phyloP scores from a whole-genome alignment of 92 coral and sea anemone species.

The Epizoanthus ramosus region DNA sequence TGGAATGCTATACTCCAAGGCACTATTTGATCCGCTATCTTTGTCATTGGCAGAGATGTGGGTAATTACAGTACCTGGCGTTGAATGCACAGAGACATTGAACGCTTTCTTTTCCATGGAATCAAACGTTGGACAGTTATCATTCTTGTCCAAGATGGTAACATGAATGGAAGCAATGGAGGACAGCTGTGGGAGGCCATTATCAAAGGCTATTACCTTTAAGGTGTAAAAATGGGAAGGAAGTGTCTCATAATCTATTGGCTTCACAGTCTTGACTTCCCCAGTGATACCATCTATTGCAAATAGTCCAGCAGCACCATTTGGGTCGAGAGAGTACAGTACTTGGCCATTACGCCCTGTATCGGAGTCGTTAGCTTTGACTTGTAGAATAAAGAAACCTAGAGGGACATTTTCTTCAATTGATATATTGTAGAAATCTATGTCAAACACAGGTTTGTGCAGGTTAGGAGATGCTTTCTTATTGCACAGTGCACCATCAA shows the following conservation, averaged over 20 bases:
- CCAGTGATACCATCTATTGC: constrained; percentile 64
- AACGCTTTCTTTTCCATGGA: constrained; percentile 1
- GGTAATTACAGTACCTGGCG: constrained; percentile 40
- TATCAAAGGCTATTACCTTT: constrained; percentile 60
- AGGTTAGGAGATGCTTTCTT: constrained; percentile 54
- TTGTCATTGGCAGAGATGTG: constrained; percentile 55
- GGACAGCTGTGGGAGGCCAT: constrained; percentile 64
- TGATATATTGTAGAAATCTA: constrained; percentile 55
- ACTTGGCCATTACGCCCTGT: constrained; percentile 70
- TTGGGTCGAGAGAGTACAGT: constrained; percentile 39
- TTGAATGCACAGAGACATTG: constrained; percentile 46
- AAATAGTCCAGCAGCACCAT: constrained; percentile 36
- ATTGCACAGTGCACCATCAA: constrained; percentile 68
- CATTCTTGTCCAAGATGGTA: constrained; percentile 55
- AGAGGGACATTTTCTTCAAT: constrained; percentile 58
- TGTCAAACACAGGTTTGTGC: constrained; percentile 58
- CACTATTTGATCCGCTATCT: constrained; percentile 71
- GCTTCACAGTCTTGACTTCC: constrained; percentile 36
- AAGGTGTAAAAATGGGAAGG: constrained; percentile 22
- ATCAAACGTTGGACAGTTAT: constrained; percentile 71
- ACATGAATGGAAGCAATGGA: constrained; percentile 35
- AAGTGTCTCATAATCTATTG: constrained; percentile 57
- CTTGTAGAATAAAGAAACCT: constrained; percentile 51
- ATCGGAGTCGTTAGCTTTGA: constrained; percentile 73
- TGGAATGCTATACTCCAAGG: constrained; percentile 44